A percentile compares a stretch with the other conserved stretches of the same genome.
phyloP scores from a whole-genome alignment of 2,888 invertebrate genomes.

The Heliconius cydno region DNA sequence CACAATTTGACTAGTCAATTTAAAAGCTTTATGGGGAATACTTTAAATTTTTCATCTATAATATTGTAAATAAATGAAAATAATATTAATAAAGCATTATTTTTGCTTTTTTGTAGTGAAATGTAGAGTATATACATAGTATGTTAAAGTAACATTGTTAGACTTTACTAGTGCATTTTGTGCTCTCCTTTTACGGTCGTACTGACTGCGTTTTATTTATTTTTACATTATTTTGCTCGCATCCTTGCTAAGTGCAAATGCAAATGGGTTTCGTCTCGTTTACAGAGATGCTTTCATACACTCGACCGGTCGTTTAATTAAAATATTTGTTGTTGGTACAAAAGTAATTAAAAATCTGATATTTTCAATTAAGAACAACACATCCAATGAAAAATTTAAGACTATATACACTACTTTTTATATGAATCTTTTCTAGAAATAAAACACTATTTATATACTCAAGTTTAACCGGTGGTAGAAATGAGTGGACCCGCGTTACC shows the following conservation, averaged over 20 bases:
- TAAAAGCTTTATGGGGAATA: slow-evolving; percentile 15
- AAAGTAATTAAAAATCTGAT: slow-evolving; percentile 53
- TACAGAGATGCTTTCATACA: slow-evolving; percentile 74
- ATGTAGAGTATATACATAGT: background rate
- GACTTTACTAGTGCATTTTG: slow-evolving; percentile 51
- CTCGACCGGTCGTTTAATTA: slow-evolving; percentile 65
- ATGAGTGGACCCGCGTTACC: background rate
- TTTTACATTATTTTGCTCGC: slow-evolving; percentile 64
- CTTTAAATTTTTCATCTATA: background rate
- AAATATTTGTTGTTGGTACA: slow-evolving; percentile 59
- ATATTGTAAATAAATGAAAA: background rate
- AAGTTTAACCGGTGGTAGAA: background rate
- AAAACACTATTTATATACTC: background rate
- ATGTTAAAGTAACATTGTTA: slow-evolving; percentile 31
- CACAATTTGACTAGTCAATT: slow-evolving; percentile 65
- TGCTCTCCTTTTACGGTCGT: slow-evolving; percentile 53
- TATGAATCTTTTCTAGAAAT: background rate
- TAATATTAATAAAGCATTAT: no score
- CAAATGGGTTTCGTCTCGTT: slow-evolving; percentile 75
- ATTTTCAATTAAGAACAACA: slow-evolving; percentile 14
- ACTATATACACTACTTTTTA: background rate
- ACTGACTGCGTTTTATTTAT: slow-evolving; percentile 66
- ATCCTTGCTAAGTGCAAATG: slow-evolving; percentile 74
- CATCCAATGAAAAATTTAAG: background rate
- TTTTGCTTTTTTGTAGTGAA: background rate